Evolutionary conservation across 2,888 invertebrate species (phyloP).

Genomic region (Cactoblastis cactorum): DNA sequence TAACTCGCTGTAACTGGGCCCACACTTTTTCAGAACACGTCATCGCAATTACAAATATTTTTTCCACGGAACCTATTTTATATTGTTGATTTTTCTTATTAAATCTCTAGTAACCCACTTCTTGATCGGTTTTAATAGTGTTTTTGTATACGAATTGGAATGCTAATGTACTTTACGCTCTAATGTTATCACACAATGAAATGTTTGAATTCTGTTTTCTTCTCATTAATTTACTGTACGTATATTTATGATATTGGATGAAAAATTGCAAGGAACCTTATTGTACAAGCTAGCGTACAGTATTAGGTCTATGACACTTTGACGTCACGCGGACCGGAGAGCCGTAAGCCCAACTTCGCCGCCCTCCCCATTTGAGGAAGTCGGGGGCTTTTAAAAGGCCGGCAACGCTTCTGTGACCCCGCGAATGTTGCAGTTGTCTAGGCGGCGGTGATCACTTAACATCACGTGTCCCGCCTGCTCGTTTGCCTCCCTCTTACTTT

Average conservation of each 20-base stretch:
- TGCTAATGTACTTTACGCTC: conserved; percentile 14
- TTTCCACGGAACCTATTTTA: conserved; percentile 65
- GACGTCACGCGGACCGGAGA: no score
- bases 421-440: no score
- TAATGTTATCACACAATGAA: not conserved
- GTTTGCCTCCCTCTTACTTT: no score
- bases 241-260: not conserved
- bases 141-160: conserved; percentile 3
- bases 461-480: no score
- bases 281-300: no score
- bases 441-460: no score
- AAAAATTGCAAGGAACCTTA: no score
- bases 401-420: no score
- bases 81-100: conserved; percentile 68
- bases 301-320: no score
- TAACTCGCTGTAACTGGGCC: conserved; percentile 28
- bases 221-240: not conserved
- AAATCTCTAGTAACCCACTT: conserved; percentile 61
- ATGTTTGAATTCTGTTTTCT: not conserved
- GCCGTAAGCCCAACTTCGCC: no score
- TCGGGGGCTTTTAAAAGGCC: no score
- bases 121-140: conserved; percentile 21
- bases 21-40: conserved; percentile 37
- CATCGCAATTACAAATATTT: conserved; percentile 66
- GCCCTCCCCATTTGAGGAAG: no score